These are phyloP conservation scores for Cynoglossus semilaevis DNA, from an alignment of 2,113 vertebrate species.

Conservation along the genomic window DNA sequence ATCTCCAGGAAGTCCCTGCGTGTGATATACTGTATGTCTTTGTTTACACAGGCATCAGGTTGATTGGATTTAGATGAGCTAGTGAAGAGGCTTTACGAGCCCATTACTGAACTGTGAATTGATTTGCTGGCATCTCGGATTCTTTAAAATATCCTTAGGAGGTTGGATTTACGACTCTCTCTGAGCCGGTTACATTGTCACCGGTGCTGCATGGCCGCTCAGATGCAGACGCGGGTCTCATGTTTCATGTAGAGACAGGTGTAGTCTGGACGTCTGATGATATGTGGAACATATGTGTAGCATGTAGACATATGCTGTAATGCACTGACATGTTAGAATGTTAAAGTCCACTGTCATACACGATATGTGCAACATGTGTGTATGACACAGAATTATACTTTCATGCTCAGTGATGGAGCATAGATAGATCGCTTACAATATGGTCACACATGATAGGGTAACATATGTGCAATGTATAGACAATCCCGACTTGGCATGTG, in stretches of 20 bases:
- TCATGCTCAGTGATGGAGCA: slow-evolving; percentile 44
- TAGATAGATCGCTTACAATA: slow-evolving; percentile 45
- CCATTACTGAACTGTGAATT: slow-evolving; percentile 68
- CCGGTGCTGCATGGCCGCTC: slow-evolving; percentile 35
- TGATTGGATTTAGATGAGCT: slow-evolving; percentile 67
- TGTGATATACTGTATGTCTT: slow-evolving; percentile 51
- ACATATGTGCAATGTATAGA: slow-evolving; percentile 46
- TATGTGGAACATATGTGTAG: slow-evolving; percentile 66
- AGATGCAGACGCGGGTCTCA: slow-evolving; percentile 54
- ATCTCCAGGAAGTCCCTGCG: slow-evolving; percentile 46
- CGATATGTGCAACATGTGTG: slow-evolving; percentile 55
- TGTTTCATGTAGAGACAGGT: slow-evolving; percentile 77
- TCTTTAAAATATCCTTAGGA: slow-evolving; percentile 73
- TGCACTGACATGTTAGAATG: slow-evolving; percentile 62
- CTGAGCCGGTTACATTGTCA: slow-evolving; percentile 70
- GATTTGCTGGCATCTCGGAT: slow-evolving; percentile 74
- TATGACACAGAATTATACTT: slow-evolving; percentile 51
- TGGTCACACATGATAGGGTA: slow-evolving; percentile 46
- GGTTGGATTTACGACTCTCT: slow-evolving; percentile 71
- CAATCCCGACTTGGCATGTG: slow-evolving; percentile 34
- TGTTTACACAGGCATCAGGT: slow-evolving; percentile 65
- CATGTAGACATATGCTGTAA: slow-evolving; percentile 58
- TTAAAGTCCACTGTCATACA: slow-evolving; percentile 51
- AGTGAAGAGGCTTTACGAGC: slow-evolving; percentile 64
- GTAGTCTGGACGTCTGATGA: slow-evolving; percentile 63